phyloP scores from a whole-genome alignment of 2,888 invertebrate species.

The Amiota communis region DNA sequence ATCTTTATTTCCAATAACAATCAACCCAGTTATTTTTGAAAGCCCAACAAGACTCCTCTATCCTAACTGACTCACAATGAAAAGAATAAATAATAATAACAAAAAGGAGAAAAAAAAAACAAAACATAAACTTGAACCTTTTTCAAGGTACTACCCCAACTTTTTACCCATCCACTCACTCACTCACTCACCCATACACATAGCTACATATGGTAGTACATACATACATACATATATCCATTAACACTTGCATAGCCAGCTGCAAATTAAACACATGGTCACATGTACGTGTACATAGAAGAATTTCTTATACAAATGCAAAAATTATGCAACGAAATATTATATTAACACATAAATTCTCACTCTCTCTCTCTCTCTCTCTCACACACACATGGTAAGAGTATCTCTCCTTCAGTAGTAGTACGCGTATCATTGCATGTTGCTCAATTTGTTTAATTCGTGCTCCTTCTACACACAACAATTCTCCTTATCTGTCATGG shows the following conservation, averaged over 20 bases:
- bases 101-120: background rate
- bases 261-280: slow-evolving; percentile 33
- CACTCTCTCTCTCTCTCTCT: slow-evolving; percentile 32
- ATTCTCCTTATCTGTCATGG: too few relatives aligned
- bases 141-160: slow-evolving; percentile 29
- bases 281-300: too few relatives aligned
- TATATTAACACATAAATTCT: slow-evolving; percentile 36
- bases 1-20: slow-evolving; percentile 17
- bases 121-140: slow-evolving; percentile 29
- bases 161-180: slow-evolving; percentile 29
- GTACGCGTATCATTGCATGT: too few relatives aligned
- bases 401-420: too few relatives aligned
- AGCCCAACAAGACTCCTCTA: slow-evolving; percentile 46
- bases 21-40: background rate
- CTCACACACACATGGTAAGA: background rate
- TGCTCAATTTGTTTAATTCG: too few relatives aligned
- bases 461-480: too few relatives aligned
- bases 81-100: slow-evolving; percentile 7
- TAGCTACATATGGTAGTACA: too few relatives aligned
- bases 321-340: slow-evolving; percentile 58
- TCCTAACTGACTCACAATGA: too few relatives aligned
- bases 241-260: background rate
- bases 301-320: slow-evolving; percentile 42
- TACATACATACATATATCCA: background rate
- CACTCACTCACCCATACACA: background rate